phyloP scores from a whole-genome alignment of 92 coral and sea anemone species.

The Epizoanthus rinbou region DNA sequence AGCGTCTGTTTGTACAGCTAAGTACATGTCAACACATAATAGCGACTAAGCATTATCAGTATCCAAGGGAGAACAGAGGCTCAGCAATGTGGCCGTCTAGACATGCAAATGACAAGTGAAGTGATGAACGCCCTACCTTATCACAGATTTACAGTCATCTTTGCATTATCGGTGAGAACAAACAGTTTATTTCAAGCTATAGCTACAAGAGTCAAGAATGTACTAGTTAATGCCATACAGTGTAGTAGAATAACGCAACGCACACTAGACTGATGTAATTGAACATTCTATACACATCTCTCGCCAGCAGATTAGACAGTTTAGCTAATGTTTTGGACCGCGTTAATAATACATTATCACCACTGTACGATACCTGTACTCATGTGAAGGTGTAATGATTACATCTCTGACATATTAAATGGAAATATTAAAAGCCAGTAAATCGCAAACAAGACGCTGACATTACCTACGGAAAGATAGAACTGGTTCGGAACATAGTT shows the following conservation, averaged over 20 bases:
- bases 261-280: no score
- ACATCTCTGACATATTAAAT: neutral
- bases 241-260: no score
- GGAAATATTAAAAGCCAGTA: no score
- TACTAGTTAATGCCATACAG: neutral
- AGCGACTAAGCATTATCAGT: conserved; percentile 5
- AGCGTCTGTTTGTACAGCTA: conserved; percentile 45
- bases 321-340: neutral
- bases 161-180: no score
- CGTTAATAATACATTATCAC: conserved; percentile 13
- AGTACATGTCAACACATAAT: conserved; percentile 49
- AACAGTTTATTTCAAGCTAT: neutral
- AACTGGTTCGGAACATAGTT: no score
- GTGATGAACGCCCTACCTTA: neutral
- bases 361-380: conserved; percentile 6
- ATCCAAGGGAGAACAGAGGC: neutral
- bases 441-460: no score
- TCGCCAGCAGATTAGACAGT: neutral
- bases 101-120: conserved; percentile 19
- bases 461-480: no score
- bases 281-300: no score
- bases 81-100: conserved; percentile 12
- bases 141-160: conserved; percentile 9
- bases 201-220: neutral
- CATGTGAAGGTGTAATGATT: neutral